Evolutionary conservation across 2,888 invertebrate species (phyloP), one percentile per base, ranked within the genome.

Genomic region (Myopa tessellatipennis): DNA sequence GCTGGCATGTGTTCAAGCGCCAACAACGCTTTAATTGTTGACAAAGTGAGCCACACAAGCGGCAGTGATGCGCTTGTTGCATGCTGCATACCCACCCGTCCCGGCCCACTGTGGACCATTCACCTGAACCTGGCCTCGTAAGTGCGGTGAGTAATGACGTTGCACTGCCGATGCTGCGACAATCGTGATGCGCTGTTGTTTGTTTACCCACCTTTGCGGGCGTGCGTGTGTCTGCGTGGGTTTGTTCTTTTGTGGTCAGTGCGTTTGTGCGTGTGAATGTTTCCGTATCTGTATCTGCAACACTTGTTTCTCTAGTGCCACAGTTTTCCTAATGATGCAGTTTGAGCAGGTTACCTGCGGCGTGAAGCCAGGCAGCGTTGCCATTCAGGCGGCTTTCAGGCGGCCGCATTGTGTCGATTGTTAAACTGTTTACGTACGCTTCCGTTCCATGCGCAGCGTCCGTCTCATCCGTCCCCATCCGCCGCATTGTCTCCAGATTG

Each of bases 11-110:
- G 34, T 34, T 14, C 40, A 5, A n/a, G 10, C 52, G 36, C 67
- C 74, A 52, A 55, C 67, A 52, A 55, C 36, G n/a, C 50, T 65
- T 36, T 65, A 74, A 74, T 74, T 74, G 67, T 74, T 74, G 65
- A 52, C 74, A 74, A 63, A 74, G 74, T 65, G 60, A 14, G 36
- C 52, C 34, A n/a, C 58, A 70, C 38, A 36, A n/a, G 72, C 36
- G 60, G 60, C 60, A 60, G 2, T 58, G 26, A 58, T 55, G 38
- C 34, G 55, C 58, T 71, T 38, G 71, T 70, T 36, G 70, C 55
- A 14, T 52, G 34, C 16, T 12, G 3, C 52, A 1, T 14, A 8
- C 52, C 61, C 50, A 50, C 12, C 16, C 36, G 18, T 50, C 55
- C 26, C 8, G 34, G 52, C 16, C 34, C 10, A 50, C 6, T 38